Evolutionary conservation across 1,140 invertebrate species (phyloP).

Genomic region (Drosophila paulistorum): DNA sequence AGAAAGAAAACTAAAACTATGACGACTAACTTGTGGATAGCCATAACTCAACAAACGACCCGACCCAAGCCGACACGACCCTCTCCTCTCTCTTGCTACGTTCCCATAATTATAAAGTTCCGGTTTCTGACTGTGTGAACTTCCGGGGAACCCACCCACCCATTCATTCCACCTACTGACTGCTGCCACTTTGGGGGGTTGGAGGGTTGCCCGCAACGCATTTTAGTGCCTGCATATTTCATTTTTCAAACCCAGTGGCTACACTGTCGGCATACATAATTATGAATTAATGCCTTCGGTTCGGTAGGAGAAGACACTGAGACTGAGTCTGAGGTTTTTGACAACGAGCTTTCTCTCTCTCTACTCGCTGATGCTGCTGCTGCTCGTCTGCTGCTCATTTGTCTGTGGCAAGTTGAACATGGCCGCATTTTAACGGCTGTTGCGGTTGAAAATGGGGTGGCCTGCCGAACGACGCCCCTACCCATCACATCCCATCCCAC

Average conservation of each 20-base stretch:
- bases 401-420: slow-evolving; percentile 72
- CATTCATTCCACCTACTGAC: not conserved
- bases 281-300: slow-evolving; percentile 78
- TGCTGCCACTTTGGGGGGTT: not conserved
- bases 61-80: not conserved
- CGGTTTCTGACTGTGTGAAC: slow-evolving; percentile 48
- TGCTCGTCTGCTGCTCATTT: slow-evolving; percentile 61
- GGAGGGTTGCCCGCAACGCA: slow-evolving; percentile 42
- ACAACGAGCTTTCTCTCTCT: slow-evolving; percentile 51
- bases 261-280: slow-evolving; percentile 82
- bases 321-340: slow-evolving; percentile 42
- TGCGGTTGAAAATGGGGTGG: slow-evolving; percentile 36
- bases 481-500: too few species aligned
- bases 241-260: slow-evolving; percentile 54
- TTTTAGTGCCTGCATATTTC: slow-evolving; percentile 69
- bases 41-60: slow-evolving; percentile 17
- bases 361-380: not conserved
- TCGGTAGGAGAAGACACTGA: slow-evolving; percentile 13
- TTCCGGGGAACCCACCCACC: slow-evolving; percentile 34
- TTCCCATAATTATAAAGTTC: slow-evolving; percentile 70
- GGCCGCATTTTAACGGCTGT: slow-evolving; percentile 70
- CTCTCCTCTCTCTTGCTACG: slow-evolving; percentile 18
- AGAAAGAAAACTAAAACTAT: slow-evolving; percentile 18
- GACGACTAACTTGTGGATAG: slow-evolving; percentile 35
- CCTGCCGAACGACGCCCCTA: not conserved